These are phyloP conservation scores for Drosophila birchii DNA, from an alignment of 2,888 invertebrate species.

Conservation along the genomic window DNA sequence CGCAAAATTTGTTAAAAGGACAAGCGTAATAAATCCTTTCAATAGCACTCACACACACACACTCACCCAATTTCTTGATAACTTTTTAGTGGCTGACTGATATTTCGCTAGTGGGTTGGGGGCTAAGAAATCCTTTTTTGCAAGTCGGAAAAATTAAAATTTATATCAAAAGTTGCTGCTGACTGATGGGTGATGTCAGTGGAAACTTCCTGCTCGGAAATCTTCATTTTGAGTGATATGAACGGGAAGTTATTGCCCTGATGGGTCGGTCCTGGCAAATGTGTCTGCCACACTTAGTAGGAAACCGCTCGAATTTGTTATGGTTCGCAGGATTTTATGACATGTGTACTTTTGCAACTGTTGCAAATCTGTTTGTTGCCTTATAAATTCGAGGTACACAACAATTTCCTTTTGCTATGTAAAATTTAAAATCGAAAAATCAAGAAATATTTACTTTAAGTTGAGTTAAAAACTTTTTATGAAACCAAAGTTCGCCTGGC, in stretches of 20 bases:
- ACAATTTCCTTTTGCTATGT: background rate
- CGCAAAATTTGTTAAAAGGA: conserved; percentile 79
- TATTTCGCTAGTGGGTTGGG: conserved; percentile 43
- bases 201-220: conserved; percentile 26
- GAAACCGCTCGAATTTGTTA: conserved; percentile 27
- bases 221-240: conserved; percentile 45
- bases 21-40: conserved; percentile 78
- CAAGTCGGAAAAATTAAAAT: conserved; percentile 54
- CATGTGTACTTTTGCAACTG: conserved; percentile 2
- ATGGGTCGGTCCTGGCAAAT: conserved; percentile 17
- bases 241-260: conserved; percentile 41
- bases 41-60: conserved; percentile 62
- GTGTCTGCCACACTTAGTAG: conserved; percentile 5
- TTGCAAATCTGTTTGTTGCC: conserved; percentile 14
- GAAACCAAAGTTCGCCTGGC: conserved; percentile 1
- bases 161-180: conserved; percentile 67
- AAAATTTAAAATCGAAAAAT: background rate
- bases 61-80: conserved; percentile 69
- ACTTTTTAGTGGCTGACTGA: conserved; percentile 67
- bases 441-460: conserved; percentile 2
- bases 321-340: conserved; percentile 9
- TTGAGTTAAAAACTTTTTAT: background rate
- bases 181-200: conserved; percentile 45
- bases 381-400: conserved; percentile 3
- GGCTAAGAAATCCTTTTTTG: conserved; percentile 42